These are phyloP conservation scores for Acheta domesticus DNA, from an alignment of 2,888 invertebrate species.

Conservation along the genomic window DNA sequence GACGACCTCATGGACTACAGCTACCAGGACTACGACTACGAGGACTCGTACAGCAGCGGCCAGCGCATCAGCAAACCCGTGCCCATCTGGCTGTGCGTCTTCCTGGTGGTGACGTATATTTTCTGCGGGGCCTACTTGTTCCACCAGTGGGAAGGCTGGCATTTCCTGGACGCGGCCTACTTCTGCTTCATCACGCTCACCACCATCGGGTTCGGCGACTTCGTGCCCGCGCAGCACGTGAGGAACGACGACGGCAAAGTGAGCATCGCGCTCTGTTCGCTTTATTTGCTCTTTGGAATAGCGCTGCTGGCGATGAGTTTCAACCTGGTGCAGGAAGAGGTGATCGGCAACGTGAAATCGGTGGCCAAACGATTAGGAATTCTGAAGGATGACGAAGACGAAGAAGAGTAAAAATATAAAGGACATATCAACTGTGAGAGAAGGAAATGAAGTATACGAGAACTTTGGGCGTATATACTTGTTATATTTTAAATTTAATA, in stretches of 20 bases:
- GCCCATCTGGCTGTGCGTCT: constrained; percentile 85
- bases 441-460: constrained; percentile 36
- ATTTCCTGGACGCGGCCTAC: constrained; percentile 81
- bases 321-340: constrained; percentile 92
- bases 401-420: constrained; percentile 48
- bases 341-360: constrained; percentile 81
- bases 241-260: constrained; percentile 51
- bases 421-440: constrained; percentile 45
- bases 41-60: constrained; percentile 49
- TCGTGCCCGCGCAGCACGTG: constrained; percentile 77
- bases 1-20: constrained; percentile 40
- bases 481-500: too few relatives aligned
- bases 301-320: constrained; percentile 94
- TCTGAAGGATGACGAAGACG: constrained; percentile 68
- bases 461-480: too few relatives aligned
- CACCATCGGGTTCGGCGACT: constrained; percentile 90
- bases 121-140: constrained; percentile 85
- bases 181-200: constrained; percentile 93
- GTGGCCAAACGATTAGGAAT: constrained; percentile 84
- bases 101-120: constrained; percentile 84
- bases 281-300: constrained; percentile 92
- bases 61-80: constrained; percentile 64
- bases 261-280: constrained; percentile 80
- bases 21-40: constrained; percentile 52
- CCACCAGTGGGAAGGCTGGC: constrained; percentile 81